Evolutionary conservation across 2,113 vertebrate species (phyloP).

Genomic region (Orthonyx spaldingii): DNA sequence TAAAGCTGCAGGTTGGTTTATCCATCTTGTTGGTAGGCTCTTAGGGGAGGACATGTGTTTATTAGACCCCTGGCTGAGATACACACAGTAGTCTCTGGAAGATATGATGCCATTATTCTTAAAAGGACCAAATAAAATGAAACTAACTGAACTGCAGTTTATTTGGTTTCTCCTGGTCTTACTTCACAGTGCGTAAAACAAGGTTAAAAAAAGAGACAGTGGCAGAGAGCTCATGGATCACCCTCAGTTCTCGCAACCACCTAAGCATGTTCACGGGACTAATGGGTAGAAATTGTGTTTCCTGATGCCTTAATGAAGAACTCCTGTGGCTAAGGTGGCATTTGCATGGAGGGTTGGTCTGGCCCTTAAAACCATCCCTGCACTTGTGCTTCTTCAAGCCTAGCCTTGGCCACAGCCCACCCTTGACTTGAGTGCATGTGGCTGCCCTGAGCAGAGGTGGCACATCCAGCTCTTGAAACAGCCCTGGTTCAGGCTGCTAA

Average conservation of each 20-base stretch:
- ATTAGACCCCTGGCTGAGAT: neutral
- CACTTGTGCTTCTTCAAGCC: neutral
- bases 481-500: neutral
- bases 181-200: neutral
- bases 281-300: neutral
- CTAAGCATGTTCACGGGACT: neutral
- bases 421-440: rapidly evolving
- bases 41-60: neutral
- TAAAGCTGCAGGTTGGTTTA: neutral
- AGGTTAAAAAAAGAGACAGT: neutral
- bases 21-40: neutral
- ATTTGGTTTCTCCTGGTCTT: slow-evolving; percentile 9
- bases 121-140: neutral
- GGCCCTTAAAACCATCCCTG: neutral
- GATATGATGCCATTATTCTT: neutral
- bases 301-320: neutral
- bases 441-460: neutral
- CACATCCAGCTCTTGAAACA: neutral
- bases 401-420: neutral
- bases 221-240: neutral
- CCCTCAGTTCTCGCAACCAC: neutral
- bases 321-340: neutral
- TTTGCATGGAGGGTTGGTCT: neutral
- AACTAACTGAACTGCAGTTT: neutral
- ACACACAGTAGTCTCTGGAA: neutral